These are phyloP conservation scores for Bursaphelenchus okinawaensis DNA, from an alignment of 2,888 invertebrate species.

Conservation along the genomic window DNA sequence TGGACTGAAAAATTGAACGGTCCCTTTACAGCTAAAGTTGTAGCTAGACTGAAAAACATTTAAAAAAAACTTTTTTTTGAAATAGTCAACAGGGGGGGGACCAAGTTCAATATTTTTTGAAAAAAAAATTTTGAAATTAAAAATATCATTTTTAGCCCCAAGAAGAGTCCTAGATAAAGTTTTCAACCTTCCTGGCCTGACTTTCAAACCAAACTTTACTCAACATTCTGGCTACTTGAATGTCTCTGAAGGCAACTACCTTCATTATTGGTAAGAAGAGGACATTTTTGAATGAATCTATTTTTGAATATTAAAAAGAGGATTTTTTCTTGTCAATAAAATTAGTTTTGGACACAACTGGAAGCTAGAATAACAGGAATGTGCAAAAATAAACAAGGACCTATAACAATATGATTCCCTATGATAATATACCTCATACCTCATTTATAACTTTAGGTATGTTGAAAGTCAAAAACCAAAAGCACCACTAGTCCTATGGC, in stretches of 20 bases:
- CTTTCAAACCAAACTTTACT: constrained; percentile 54
- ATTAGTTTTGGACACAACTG: too few species aligned
- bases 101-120: too few species aligned
- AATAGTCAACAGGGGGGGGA: too few species aligned
- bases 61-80: background rate
- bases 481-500: constrained; percentile 60
- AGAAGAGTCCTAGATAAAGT: constrained; percentile 34
- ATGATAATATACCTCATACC: background rate
- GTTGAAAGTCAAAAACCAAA: constrained; percentile 50
- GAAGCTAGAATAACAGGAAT: too few species aligned
- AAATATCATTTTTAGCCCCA: constrained; percentile 5
- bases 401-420: background rate
- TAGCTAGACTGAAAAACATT: background rate
- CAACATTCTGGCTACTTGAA: constrained; percentile 60
- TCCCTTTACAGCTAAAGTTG: background rate
- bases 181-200: constrained; percentile 44
- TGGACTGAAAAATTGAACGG: too few species aligned
- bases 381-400: too few species aligned
- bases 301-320: too few species aligned
- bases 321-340: too few species aligned
- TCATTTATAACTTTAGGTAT: constrained; percentile 30
- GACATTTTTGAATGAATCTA: background rate
- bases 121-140: background rate
- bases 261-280: constrained; percentile 60
- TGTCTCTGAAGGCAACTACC: constrained; percentile 45